These are phyloP conservation scores for Oryctes rhinoceros DNA, from an alignment of 1,140 invertebrate genomes.

Conservation along the genomic window DNA sequence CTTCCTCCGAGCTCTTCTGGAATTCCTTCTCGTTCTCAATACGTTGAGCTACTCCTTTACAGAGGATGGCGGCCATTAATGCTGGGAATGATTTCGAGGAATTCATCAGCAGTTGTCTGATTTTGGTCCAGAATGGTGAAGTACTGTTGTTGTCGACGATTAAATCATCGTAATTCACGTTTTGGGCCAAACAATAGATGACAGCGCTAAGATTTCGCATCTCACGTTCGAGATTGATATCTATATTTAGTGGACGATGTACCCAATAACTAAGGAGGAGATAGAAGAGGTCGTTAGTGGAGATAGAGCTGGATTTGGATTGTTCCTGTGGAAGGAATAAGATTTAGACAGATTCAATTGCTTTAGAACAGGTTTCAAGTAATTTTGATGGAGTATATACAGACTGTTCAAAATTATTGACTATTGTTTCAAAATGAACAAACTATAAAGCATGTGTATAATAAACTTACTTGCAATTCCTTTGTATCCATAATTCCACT, in stretches of 20 bases:
- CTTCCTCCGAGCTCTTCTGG: slow-evolving; percentile 62
- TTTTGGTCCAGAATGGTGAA: slow-evolving; percentile 78
- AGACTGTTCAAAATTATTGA: too few relatives aligned
- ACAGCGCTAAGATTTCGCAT: slow-evolving; percentile 64
- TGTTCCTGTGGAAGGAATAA: slow-evolving; percentile 32
- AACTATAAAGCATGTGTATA: too few relatives aligned
- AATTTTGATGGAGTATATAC: too few relatives aligned
- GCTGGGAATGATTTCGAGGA: slow-evolving; percentile 76
- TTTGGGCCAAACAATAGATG: slow-evolving; percentile 61
- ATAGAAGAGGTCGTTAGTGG: slow-evolving; percentile 68
- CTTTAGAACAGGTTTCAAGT: background rate
- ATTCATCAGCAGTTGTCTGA: slow-evolving; percentile 74
- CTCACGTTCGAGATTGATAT: slow-evolving; percentile 61
- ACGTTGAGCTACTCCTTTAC: slow-evolving; percentile 72
- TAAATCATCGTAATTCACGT: slow-evolving; percentile 59
- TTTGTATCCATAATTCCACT: background rate
- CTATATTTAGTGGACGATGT: slow-evolving; percentile 63
- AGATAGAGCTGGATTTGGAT: slow-evolving; percentile 62
- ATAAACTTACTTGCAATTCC: background rate
- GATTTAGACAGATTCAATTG: too few relatives aligned
- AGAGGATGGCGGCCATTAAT: slow-evolving; percentile 78
- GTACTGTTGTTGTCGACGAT: slow-evolving; percentile 70
- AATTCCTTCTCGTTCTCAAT: slow-evolving; percentile 63
- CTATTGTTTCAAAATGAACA: too few relatives aligned
- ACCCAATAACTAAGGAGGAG: slow-evolving; percentile 75